Base-by-base conservation (phyloP, 2,888 invertebrate genomes). In the Stegophylla sp. region DNA sequence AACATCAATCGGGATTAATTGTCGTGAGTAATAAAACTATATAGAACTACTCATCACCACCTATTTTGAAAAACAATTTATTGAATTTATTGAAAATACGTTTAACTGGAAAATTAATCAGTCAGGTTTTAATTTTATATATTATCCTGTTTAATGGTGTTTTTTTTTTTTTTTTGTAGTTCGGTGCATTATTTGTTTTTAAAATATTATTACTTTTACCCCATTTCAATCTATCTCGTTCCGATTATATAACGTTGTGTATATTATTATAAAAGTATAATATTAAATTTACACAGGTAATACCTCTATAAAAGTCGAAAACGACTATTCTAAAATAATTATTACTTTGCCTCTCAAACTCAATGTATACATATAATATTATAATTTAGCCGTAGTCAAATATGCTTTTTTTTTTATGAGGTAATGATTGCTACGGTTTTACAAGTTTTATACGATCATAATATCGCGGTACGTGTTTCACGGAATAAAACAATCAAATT, bases 1-100 rank as follows among this genome's bases (percentile, higher is more conserved):
- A 20, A n/a, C n/a, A n/a, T n/a, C 69, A 56, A 13, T 26, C 79
- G 48, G 79, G 61, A 79, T 69, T 79, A 34, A 79, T 79, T 48
- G 61, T 61, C 13, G 79, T 79, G 61, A 71, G 79, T 79, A 71
- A 23, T n/a, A n/a, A n/a, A n/a, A n/a, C n/a, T n/a, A n/a, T n/a
- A n/a, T n/a, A n/a, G n/a, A n/a, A n/a, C n/a, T n/a, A n/a, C n/a
- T n/a, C n/a, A n/a, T 76, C 53, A 51, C 41, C 64, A 53, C 34
- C 26, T n/a, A 28, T 28, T 59, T 69, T 56, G 28, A 45, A 66
- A 26, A 48, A 61, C 61, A 20, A 63, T 74, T 75, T 41, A 2
- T 51, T 51, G 51, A n/a, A n/a, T n/a, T n/a, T n/a, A n/a, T n/a
- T n/a, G n/a, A n/a, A n/a, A n/a, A 23, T 64, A 41, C 26, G 23